phyloP scores from a whole-genome alignment of 30 jellyfish, hydroid and myxozoan genomes.

The Aurelia coerulea region DNA sequence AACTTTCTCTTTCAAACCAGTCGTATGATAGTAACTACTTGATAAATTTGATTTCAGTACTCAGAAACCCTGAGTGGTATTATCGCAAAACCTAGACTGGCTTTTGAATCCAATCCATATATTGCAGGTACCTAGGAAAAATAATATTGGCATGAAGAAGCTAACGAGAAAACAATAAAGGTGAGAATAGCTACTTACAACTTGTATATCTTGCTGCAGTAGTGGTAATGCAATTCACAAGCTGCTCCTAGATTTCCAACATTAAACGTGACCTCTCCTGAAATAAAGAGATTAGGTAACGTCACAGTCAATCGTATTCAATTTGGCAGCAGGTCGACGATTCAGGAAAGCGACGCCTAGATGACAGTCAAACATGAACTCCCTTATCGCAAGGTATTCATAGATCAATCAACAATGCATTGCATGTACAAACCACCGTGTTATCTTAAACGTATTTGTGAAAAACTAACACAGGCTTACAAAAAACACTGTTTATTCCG shows the following conservation, averaged over 20 bases:
- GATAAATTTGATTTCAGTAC: too few relatives aligned
- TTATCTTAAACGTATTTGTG: constrained; percentile 31
- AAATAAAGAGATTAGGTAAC: background rate
- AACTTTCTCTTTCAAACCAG: too few relatives aligned
- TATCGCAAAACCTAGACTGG: too few relatives aligned
- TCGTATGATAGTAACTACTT: too few relatives aligned
- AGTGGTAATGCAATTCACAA: too few relatives aligned
- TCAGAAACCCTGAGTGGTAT: too few relatives aligned
- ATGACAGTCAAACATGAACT: constrained; percentile 17
- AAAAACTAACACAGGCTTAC: constrained; percentile 34
- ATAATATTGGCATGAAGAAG: too few relatives aligned
- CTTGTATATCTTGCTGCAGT: too few relatives aligned
- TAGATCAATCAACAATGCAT: constrained; percentile 20
- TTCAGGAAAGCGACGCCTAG: constrained; percentile 5
- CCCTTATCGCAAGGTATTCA: constrained; percentile 27
- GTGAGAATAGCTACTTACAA: too few relatives aligned
- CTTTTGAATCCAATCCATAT: too few relatives aligned
- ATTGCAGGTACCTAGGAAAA: too few relatives aligned
- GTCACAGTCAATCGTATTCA: constrained; percentile 2
- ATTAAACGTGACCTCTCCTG: background rate
- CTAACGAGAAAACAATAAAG: too few relatives aligned
- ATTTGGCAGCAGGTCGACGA: constrained; percentile 12
- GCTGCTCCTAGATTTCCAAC: background rate
- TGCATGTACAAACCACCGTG: constrained; percentile 12
- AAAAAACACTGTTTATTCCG: constrained; percentile 14